phyloP scores from a whole-genome alignment of 2,888 invertebrate genomes.

The Tribolium freemani region DNA sequence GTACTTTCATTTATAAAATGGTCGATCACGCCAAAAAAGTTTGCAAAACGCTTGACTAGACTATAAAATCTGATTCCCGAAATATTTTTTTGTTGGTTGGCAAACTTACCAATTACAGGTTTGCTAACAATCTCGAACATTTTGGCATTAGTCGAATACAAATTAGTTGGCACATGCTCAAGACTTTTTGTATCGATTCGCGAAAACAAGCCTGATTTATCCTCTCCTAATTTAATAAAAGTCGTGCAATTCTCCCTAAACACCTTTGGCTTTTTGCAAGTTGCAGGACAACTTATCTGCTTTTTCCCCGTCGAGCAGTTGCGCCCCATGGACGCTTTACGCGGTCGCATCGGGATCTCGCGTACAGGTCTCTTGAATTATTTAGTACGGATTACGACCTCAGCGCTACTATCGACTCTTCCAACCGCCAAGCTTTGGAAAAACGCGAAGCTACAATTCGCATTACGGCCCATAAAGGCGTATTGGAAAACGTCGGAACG shows the following conservation, averaged over 20 bases:
- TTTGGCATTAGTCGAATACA: not conserved
- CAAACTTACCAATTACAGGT: not conserved
- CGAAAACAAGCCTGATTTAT: conserved; percentile 1
- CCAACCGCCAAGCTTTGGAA: conserved; percentile 16
- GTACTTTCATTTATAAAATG: too few species aligned
- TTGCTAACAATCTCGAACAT: not conserved
- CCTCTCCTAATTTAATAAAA: conserved; percentile 12
- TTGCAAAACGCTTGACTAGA: not conserved
- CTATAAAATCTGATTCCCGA: not conserved
- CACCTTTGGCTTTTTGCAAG: conserved; percentile 5
- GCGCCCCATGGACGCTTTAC: conserved; percentile 34
- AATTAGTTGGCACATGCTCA: not conserved
- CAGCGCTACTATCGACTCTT: conserved; percentile 39
- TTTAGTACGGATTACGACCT: conserved; percentile 49
- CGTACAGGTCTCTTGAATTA: conserved; percentile 46
- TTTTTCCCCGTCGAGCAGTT: conserved; percentile 27
- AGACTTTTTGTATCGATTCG: not conserved
- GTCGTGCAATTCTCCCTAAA: conserved; percentile 24
- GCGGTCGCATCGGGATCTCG: conserved; percentile 29
- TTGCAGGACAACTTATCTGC: conserved; percentile 28
- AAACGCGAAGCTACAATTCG: not conserved
- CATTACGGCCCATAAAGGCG: not conserved
- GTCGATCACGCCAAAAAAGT: too few species aligned
- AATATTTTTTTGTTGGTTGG: too few species aligned
- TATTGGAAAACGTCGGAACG: not conserved